Evolutionary conservation across 2,888 invertebrate species (phyloP).

Genomic region (Ophion ventricosus): DNA sequence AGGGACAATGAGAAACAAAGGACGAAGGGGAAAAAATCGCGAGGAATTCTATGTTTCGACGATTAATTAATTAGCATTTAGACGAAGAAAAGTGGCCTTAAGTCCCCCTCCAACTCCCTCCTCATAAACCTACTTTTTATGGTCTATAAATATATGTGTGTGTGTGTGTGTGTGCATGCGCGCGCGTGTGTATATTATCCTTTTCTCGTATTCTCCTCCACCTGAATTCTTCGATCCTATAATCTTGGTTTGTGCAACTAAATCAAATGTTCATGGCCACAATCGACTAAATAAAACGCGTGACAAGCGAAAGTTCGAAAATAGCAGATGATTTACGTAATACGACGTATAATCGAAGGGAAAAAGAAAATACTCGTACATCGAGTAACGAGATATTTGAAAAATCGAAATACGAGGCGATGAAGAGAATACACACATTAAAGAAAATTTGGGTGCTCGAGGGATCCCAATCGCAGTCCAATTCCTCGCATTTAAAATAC

Average conservation of each 20-base stretch:
- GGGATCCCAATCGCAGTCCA: not conserved
- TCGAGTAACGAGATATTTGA: not conserved
- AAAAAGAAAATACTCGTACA: constrained; percentile 7
- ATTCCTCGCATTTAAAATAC: constrained; percentile 25
- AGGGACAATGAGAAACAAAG: constrained; percentile 16
- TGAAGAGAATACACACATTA: not conserved
- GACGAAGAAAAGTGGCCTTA: constrained; percentile 79
- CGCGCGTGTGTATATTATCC: not conserved
- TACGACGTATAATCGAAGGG: constrained; percentile 1
- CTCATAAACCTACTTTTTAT: constrained; percentile 48
- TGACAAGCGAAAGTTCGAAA: constrained; percentile 27
- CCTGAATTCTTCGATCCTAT: constrained; percentile 28
- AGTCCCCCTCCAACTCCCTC: constrained; percentile 70
- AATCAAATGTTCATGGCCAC: constrained; percentile 47
- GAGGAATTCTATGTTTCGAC: constrained; percentile 55
- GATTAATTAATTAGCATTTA: constrained; percentile 67
- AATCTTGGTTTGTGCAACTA: constrained; percentile 47
- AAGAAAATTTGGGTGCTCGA: too few species aligned
- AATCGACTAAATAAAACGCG: constrained; percentile 4
- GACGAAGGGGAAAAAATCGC: constrained; percentile 30
- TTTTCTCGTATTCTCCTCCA: constrained; percentile 39
- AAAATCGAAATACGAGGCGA: constrained; percentile 11
- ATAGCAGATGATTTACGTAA: constrained; percentile 3
- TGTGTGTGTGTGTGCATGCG: too few species aligned
- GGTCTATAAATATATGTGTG: too few species aligned